Percentiles rank a stretch among this genome's conserved stretches.
These are phyloP conservation scores for Callosobruchus maculatus DNA, from an alignment of 2,888 invertebrate species.

Conservation along the genomic window DNA sequence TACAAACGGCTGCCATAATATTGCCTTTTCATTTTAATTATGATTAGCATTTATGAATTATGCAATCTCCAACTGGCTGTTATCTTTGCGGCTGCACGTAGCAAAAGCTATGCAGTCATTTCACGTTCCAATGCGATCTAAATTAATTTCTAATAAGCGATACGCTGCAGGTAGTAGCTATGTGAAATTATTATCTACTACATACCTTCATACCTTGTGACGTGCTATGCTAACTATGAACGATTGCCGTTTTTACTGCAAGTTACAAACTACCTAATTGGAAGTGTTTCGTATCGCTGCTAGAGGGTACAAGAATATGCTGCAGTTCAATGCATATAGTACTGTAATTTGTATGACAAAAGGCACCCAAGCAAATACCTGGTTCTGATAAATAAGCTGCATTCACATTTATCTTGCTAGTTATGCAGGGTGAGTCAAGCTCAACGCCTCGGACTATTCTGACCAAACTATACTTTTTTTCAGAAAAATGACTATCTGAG, in stretches of 20 bases:
- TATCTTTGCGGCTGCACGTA: neutral
- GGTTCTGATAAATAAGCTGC: no score
- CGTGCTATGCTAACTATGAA: neutral
- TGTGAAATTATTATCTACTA: neutral
- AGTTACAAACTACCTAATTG: no score
- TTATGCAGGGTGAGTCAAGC: no score
- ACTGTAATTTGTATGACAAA: no score
- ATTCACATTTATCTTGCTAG: no score
- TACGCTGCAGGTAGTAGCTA: neutral
- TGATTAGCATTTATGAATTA: neutral
- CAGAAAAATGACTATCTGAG: no score
- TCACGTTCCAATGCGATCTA: neutral
- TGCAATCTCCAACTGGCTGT: neutral
- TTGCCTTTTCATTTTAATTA: neutral
- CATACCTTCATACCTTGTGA: neutral
- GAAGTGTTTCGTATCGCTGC: no score
- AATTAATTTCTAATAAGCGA: neutral
- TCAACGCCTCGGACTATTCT: no score
- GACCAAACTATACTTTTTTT: no score
- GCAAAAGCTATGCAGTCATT: neutral
- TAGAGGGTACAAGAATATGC: no score
- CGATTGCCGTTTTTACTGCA: neutral
- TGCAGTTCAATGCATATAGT: no score
- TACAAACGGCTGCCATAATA: neutral
- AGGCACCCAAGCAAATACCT: no score